Evolutionary conservation across 2,797 vertebrate genomes (phyloP), one percentile per base, ranked within the genome.

Genomic region (Sebastes taczanowskii): DNA sequence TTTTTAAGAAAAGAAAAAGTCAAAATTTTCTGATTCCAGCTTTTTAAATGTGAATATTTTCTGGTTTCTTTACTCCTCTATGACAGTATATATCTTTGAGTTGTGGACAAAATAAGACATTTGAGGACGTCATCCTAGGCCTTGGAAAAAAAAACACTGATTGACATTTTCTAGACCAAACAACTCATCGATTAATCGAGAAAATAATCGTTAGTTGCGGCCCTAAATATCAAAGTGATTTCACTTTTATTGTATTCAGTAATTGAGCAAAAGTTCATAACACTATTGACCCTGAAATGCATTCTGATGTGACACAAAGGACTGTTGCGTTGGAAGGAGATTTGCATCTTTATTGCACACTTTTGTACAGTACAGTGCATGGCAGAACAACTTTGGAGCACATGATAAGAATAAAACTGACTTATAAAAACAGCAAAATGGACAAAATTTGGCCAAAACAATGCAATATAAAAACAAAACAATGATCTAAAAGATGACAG

Each of bases 291-390:
- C 13, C 58, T 18, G 11, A 49, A 52, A 34, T 32, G 30, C 4
- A 64, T 18, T 35, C 2, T 8, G 13, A 58, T 30, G 5, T 66
- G 30, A 34, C 1, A 71, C 3, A 69, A 53, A 42, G 2, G 2
- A 62, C 13, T n/a, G 27, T 3, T 72, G 64, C 0, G 5, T 14
- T 46, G 11, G 46, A 69, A 11, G 46, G 30, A 83, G 62, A 73
- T 80, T 70, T 53, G 53, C 1, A 76, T 85, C 63, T 94, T 94
- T 92, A 93, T 94, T 94, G 90, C 91, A 93, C 82, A 65, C 66
- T 81, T 86, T 85, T 70, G 64, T 78, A 93, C 86, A 91, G 84
- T 89, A 94, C 81, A 88, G 74, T 89, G 78, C 74, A 86, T 67
- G 38, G 63, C 32, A 81, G 73, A 85, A 89, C 70, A 79, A 53